These are phyloP conservation scores for Centruroides sculpturatus DNA, from an alignment of 1,140 invertebrate species.

Conservation along the genomic window DNA sequence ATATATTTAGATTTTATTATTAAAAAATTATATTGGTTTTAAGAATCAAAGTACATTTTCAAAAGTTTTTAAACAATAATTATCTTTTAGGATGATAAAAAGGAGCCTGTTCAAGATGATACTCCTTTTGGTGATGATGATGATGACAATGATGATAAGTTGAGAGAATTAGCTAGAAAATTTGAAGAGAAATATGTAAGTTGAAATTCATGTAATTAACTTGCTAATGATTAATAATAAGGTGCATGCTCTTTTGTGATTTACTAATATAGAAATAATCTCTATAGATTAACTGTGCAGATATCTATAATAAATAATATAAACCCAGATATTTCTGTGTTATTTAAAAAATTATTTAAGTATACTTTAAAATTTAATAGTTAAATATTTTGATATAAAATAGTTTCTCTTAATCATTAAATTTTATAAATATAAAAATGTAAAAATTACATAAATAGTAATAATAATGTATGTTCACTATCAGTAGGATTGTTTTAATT, in stretches of 20 bases:
- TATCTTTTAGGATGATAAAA: conserved; percentile 1
- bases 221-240: not conserved
- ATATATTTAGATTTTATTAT: too few species aligned
- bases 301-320: too few species aligned
- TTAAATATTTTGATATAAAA: too few species aligned
- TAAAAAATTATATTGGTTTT: not conserved
- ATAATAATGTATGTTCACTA: too few species aligned
- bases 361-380: too few species aligned
- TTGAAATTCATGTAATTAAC: not conserved
- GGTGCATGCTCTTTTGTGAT: not conserved
- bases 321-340: too few species aligned
- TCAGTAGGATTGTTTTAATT: too few species aligned
- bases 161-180: conserved; percentile 62
- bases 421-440: too few species aligned
- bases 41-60: not conserved
- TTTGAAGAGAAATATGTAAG: conserved; percentile 88
- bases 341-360: too few species aligned
- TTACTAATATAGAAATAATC: not conserved
- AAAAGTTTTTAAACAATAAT: not conserved
- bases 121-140: conserved; percentile 14
- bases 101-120: not conserved
- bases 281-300: too few species aligned
- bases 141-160: conserved; percentile 52
- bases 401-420: too few species aligned
- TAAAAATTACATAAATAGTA: too few species aligned